Base-by-base conservation (phyloP, 2,797 vertebrate species). In the Benthosema pterotum region DNA sequence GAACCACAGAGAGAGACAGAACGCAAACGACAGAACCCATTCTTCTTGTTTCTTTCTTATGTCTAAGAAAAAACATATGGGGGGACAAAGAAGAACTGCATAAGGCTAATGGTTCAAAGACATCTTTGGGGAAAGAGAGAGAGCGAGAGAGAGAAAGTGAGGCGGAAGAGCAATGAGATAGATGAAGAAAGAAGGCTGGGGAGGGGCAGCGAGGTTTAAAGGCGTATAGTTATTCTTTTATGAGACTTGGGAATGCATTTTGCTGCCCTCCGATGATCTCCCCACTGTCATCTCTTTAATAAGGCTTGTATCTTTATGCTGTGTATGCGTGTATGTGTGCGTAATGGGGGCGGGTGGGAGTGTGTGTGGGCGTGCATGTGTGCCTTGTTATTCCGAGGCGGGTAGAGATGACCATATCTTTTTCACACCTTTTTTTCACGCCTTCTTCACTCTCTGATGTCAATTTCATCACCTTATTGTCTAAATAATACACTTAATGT, bases 171-270 rank as follows among this genome's bases (percentile, higher is more conserved):
- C 43, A 51, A 38, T 9, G 8, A 57, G 11, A n/a, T 38, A 52
- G 58, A 42, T 18, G 63, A 18, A 25, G 48, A 43, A 17, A n/a
- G 15, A 45, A 46, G 12, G 17, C 8, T 14, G 5, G n/a, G 53
- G 18, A 38, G 16, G 11, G 6, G 5, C n/a, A n/a, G 32, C 5
- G 13, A 22, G 14, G 45, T 43, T 64, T 57, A 45, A 64, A 56
- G 48, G 28, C 55, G 16, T 18, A n/a, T n/a, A 52, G 25, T 77
- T 61, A 48, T 65, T 65, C 58, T 71, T 73, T 74, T 61, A 71
- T 72, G 67, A 76, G 68, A 17, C 68, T 14, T 4, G 70, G 54
- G 68, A 78, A 72, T 72, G 63, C 19, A 75, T 75, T 77, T 77
- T 53, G 49, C 49, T 67, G 60, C 53, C 74, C 72, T 60, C 53